phyloP scores from a whole-genome alignment of 2,888 invertebrate genomes.

The Erynnis tages region DNA sequence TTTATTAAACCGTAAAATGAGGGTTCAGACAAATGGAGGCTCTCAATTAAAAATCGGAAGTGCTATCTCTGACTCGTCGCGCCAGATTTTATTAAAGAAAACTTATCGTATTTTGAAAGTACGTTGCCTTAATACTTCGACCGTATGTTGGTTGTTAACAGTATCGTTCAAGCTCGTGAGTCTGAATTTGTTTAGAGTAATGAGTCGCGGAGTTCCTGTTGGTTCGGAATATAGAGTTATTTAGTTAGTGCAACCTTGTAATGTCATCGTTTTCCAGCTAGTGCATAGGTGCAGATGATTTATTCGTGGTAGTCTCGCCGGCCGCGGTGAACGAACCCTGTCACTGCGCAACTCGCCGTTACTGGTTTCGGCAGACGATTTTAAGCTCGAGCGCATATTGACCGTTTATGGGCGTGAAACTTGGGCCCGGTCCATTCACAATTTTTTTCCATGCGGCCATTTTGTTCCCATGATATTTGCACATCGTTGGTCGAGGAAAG shows the following conservation, averaged over 20 bases:
- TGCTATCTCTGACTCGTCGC: not conserved
- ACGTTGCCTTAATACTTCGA: not conserved
- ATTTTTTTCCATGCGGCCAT: constrained; percentile 22
- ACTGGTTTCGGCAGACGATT: constrained; percentile 75
- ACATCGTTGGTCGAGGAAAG: too few species aligned
- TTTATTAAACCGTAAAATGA: constrained; percentile 4
- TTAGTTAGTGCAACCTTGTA: constrained; percentile 20
- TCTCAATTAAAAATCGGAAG: not conserved
- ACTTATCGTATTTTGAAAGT: not conserved
- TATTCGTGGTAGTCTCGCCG: constrained; percentile 51
- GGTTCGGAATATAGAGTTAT: not conserved
- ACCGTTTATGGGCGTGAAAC: constrained; percentile 65
- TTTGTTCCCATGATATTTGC: constrained; percentile 6
- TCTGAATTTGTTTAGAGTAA: constrained; percentile 4
- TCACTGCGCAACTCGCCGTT: constrained; percentile 55
- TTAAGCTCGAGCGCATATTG: constrained; percentile 52
- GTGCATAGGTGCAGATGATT: constrained; percentile 59
- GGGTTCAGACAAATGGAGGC: not conserved
- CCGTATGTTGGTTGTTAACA: not conserved
- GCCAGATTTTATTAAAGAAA: too few species aligned
- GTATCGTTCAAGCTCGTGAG: not conserved
- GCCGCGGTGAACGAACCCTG: constrained; percentile 76
- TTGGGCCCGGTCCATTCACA: constrained; percentile 50
- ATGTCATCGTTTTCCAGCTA: constrained; percentile 36
- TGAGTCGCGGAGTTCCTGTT: not conserved